Evolutionary conservation across 64 coral and sea anemone genomes (phyloP).

Genomic region (Hydrozoanthus tunicans): DNA sequence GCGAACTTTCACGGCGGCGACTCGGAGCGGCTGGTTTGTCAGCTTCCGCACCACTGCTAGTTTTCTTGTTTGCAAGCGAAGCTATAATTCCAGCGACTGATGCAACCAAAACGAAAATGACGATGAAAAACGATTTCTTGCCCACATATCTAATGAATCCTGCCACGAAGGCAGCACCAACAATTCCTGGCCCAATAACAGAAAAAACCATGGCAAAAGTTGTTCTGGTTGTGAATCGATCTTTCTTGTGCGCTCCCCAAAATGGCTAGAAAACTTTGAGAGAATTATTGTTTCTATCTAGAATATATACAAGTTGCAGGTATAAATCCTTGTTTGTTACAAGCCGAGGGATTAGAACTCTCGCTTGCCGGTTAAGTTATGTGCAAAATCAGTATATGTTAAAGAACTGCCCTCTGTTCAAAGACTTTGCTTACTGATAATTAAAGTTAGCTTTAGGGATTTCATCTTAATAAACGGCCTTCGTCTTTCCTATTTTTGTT

Average conservation of each 20-base stretch:
- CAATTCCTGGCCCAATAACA: slow-evolving; percentile 29
- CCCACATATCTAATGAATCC: slow-evolving; percentile 2
- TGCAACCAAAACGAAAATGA: not conserved
- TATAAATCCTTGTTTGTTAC: slow-evolving; percentile 9
- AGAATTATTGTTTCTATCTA: not conserved
- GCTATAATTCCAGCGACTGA: slow-evolving; percentile 1
- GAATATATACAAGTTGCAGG: not conserved
- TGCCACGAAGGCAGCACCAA: slow-evolving; percentile 9
- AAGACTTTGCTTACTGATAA: not conserved
- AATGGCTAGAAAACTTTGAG: not conserved
- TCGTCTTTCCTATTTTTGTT: not conserved
- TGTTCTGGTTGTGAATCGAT: not conserved
- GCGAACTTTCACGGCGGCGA: not conserved
- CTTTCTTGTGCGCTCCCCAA: not conserved
- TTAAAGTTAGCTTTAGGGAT: not conserved
- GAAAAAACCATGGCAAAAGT: slow-evolving; percentile 6
- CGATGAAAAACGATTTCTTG: slow-evolving; percentile 3
- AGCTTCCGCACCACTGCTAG: not conserved
- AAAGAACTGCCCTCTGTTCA: no score
- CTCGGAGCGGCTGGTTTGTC: not conserved
- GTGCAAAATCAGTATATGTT: no score
- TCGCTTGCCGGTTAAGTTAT: no score
- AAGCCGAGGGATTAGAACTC: slow-evolving; percentile 3
- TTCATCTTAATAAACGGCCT: not conserved
- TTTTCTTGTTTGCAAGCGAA: slow-evolving; percentile 13